Base-by-base conservation (phyloP, 2,113 vertebrate genomes). In the Jacana jacana region DNA sequence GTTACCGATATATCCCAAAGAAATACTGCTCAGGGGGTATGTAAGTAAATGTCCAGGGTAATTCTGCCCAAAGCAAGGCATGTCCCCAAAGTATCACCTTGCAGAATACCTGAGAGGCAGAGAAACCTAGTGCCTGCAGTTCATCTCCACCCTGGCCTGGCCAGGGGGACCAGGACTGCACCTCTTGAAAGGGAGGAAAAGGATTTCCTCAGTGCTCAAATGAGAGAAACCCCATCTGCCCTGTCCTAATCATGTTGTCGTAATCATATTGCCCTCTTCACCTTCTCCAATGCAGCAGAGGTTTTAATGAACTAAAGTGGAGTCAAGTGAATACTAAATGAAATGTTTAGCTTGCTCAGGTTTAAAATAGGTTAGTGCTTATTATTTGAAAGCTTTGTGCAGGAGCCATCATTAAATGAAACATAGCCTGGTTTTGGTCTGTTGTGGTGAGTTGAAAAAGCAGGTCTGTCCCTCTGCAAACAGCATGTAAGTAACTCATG, bases 301-400 rank as follows among this genome's bases (percentile, higher is more conserved):
- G 48, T 52, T 93, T 93, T 93, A 86, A 90, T 70, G 61, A 93
- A 61, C 69, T 60, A 27, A 89, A 85, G 79, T 71, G 35, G 80
- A 83, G 86, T 90, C 42, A 65, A 64, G 69, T 93, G 81, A 91
- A 89, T 54, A 65, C 37, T n/a, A 88, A 90, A 95, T 88, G 68
- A 93, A 95, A 87, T 70, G 75, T 76, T 95, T 88, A 52, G 66
- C 81, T 91, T 82, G 54, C 49, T 94, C 71, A 82, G 55, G 75
- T 94, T 92, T 85, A 87, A 89, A 95, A 69, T 76, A 95, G 64
- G 46, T 42, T 84, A 66, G 40, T 80, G 75, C 54, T 75, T 91
- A 70, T 88, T 93, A 85, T 68, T 44, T 79, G 66, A 87, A 91
- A 89, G 81, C 89, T 88, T 95, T 85, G 63, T 87, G 75, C 57